A percentile compares a stretch with the other conserved stretches of the same genome.
Evolutionary conservation across 2,113 vertebrate species (phyloP).

Genomic region (Zosterops borbonicus): DNA sequence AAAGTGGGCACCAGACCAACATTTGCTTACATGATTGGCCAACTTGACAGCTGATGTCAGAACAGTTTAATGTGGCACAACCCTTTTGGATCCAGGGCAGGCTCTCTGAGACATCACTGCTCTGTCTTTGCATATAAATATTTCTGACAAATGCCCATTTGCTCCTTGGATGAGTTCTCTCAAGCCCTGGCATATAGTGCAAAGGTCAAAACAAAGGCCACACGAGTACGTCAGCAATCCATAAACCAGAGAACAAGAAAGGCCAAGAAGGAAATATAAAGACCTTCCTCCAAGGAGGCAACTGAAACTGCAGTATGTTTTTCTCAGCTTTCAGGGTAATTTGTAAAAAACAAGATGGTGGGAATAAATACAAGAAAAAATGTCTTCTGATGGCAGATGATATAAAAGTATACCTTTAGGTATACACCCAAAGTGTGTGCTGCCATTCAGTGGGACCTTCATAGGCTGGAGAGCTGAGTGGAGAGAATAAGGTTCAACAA

Average conservation of each 20-base stretch:
- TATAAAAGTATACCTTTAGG: background rate
- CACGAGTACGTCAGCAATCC: background rate
- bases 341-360: background rate
- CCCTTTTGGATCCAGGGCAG: background rate
- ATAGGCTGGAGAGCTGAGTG: background rate
- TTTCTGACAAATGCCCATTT: slow-evolving; percentile 19
- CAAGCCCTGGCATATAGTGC: background rate
- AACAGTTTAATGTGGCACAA: background rate
- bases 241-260: background rate
- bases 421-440: background rate
- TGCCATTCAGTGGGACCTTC: background rate
- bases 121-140: background rate
- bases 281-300: background rate
- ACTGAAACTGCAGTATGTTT: background rate
- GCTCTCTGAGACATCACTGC: background rate
- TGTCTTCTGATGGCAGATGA: background rate
- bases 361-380: background rate
- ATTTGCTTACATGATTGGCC: background rate
- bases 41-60: background rate
- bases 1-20: background rate
- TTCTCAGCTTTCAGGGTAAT: background rate
- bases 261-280: background rate
- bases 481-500: background rate
- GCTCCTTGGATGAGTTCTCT: slow-evolving; percentile 1
- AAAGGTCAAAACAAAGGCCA: slow-evolving; percentile 23